Percentiles rank a stretch among this genome's conserved stretches.
Conservation (phyloP, 1,140 invertebrate species). For the Luehdorfia chinensis region DNA sequence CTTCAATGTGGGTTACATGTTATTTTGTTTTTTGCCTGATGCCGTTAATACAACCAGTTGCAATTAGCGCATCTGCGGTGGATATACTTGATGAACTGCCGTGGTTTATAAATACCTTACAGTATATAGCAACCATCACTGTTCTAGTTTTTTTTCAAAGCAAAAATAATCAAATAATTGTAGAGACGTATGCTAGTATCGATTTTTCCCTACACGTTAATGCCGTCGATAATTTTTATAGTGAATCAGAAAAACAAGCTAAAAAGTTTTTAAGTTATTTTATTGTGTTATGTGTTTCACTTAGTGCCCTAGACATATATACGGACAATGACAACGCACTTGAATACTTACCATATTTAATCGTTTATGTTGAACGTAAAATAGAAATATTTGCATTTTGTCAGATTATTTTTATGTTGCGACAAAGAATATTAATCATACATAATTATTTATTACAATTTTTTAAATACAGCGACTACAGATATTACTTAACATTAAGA, state of each 20-base stretch:
- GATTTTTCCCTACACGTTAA: slow-evolving; percentile 26
- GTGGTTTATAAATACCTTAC: slow-evolving; percentile 26
- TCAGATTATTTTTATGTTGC: slow-evolving; percentile 35
- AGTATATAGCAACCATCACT: slow-evolving; percentile 31
- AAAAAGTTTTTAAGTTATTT: not conserved
- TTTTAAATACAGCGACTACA: slow-evolving; percentile 27
- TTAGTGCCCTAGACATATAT: not conserved
- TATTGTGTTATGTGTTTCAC: not conserved
- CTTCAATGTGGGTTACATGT: slow-evolving; percentile 16
- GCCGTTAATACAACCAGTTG: slow-evolving; percentile 2
- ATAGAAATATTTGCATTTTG: slow-evolving; percentile 41
- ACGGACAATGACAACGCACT: not conserved
- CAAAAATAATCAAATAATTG: not conserved
- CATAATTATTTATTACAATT: slow-evolving; percentile 38
- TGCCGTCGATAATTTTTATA: not conserved
- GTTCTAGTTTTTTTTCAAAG: slow-evolving; percentile 24
- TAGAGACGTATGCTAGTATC: slow-evolving; percentile 29
- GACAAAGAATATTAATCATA: slow-evolving; percentile 33
- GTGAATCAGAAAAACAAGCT: not conserved
- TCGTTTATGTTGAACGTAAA: slow-evolving; percentile 38
- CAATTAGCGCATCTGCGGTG: slow-evolving; percentile 17
- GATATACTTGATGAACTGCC: slow-evolving; percentile 38
- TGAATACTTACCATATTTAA: slow-evolving; percentile 9
- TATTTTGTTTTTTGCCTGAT: slow-evolving; percentile 17
- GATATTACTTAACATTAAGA: slow-evolving; percentile 15